Base-by-base conservation (phyloP, 1,140 invertebrate genomes). In the Coenobita brevimanus region DNA sequence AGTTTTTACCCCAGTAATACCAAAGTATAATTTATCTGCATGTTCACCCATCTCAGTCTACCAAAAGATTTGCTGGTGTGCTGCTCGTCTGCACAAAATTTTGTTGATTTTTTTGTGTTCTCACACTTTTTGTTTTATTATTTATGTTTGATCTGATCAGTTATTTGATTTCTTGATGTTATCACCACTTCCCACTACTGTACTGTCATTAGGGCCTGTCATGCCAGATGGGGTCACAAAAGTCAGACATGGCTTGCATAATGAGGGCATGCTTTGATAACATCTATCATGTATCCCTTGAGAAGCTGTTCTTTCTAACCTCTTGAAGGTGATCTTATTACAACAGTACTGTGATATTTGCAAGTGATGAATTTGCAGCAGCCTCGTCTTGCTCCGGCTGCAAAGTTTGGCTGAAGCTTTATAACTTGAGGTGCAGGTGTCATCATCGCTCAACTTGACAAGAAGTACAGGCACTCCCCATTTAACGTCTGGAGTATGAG, bases 41-140 rank as follows among this genome's bases (percentile, higher is more conserved):
- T 85, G 86, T 88, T 60, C 64, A 46, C 30, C 60, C 46, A 27
- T 43, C 24, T n/a, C 50, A 24, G 50, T 24, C 21, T 75, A 33
- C 24, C 62, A 46, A 76, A 24, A 24, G 67, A 60, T 87, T 41
- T n/a, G 43, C 64, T 15, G 67, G 36, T 78, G 73, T 84, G 81
- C 33, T 21, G 36, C 46, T 41, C 30, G 64, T 87, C 85, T 87
- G 85, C 64, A 41, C 85, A 80, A 41, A 71, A 81, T 81, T 87
- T 87, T 87, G 85, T 87, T 87, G 76, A 87, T 79, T 87, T 79
- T 87, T 82, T 82, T 82, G 64, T 64, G 79, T 69, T 43, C 50
- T 62, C 54, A 62, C 38, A 71, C 67, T 36, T 73, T 80, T 21
- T 80, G 46, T 57, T 50, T 21, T 38, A 17, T 87, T 64, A 86